Conservation (phyloP, 2,888 invertebrate species). For the Hirtodrosophila alboralis region DNA sequence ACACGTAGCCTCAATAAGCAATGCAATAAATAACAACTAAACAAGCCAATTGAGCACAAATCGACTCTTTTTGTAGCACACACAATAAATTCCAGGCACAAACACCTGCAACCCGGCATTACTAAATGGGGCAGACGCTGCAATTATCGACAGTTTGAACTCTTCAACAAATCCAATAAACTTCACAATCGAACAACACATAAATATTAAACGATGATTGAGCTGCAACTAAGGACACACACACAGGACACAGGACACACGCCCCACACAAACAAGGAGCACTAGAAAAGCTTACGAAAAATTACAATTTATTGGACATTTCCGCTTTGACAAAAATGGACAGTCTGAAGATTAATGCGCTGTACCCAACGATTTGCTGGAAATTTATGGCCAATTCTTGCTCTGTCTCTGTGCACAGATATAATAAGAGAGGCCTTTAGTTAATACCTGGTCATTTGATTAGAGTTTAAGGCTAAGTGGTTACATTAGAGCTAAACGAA, state of each 20-base stretch:
- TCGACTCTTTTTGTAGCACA: slow-evolving; percentile 53
- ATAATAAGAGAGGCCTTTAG: slow-evolving; percentile 7
- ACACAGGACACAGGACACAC: slow-evolving; percentile 9
- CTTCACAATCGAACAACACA: slow-evolving; percentile 77
- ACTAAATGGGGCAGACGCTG: slow-evolving; percentile 50
- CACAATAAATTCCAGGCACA: slow-evolving; percentile 66
- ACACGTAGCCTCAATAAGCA: slow-evolving; percentile 53
- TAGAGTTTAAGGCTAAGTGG: slow-evolving; percentile 34
- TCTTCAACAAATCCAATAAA: slow-evolving; percentile 77
- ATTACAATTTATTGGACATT: slow-evolving; percentile 82
- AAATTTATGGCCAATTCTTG: slow-evolving; percentile 59
- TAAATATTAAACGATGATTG: slow-evolving; percentile 81
- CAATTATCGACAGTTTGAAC: slow-evolving; percentile 69
- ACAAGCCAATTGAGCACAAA: slow-evolving; percentile 74
- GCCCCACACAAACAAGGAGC: slow-evolving; percentile 13
- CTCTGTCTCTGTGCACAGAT: slow-evolving; percentile 4
- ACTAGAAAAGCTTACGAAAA: slow-evolving; percentile 72
- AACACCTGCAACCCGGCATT: slow-evolving; percentile 69
- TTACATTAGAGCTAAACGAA: background rate
- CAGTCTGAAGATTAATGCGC: slow-evolving; percentile 74
- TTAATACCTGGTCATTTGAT: slow-evolving; percentile 68
- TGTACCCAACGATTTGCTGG: slow-evolving; percentile 56
- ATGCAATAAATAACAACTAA: slow-evolving; percentile 76
- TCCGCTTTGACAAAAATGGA: slow-evolving; percentile 74
- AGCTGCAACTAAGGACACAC: slow-evolving; percentile 62